Conservation (phyloP, 2,888 invertebrate genomes). For the Limnephilus marmoratus region DNA sequence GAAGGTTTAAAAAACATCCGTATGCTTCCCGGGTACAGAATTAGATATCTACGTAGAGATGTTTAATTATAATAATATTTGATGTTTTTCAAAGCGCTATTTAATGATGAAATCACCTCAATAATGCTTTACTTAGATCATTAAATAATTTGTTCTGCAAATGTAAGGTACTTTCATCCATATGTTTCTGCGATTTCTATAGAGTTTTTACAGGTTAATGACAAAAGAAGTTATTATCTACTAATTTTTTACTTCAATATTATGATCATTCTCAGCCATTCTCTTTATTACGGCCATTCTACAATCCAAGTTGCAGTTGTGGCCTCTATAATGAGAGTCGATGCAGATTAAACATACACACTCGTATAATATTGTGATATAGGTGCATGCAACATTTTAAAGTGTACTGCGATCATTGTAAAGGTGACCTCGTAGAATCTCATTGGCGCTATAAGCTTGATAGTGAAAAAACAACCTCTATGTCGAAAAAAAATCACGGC, state of each 20-base stretch:
- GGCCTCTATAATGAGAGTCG: background rate
- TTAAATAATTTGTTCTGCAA: no score
- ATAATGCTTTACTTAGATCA: no score
- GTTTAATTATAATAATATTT: no score
- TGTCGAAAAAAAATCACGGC: background rate
- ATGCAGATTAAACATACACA: background rate
- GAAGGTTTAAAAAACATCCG: no score
- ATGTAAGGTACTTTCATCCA: no score
- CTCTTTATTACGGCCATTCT: background rate
- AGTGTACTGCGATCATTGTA: background rate
- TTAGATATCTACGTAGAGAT: no score
- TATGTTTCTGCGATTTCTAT: background rate
- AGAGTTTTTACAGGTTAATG: background rate
- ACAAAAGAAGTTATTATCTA: background rate
- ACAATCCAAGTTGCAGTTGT: background rate
- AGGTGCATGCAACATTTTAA: no score
- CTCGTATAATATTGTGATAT: background rate
- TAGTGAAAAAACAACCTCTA: background rate
- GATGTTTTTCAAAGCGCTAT: no score
- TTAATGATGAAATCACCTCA: no score
- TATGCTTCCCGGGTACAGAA: no score
- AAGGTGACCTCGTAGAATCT: background rate
- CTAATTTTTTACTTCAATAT: background rate
- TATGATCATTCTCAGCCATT: background rate
- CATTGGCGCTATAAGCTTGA: background rate